phyloP scores from a whole-genome alignment of 2,888 invertebrate genomes.

The Spisula solida region DNA sequence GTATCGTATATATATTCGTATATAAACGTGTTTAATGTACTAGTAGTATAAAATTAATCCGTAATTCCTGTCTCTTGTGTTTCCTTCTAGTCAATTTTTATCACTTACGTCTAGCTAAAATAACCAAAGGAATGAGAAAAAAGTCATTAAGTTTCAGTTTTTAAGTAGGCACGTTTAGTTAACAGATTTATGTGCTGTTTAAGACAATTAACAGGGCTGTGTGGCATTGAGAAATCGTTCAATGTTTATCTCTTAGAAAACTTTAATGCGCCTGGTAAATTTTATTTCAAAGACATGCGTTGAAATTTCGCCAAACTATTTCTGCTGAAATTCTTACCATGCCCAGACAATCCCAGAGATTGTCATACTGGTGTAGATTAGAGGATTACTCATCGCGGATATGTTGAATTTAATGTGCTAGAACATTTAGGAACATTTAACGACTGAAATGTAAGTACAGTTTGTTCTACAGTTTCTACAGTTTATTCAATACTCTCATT shows the following conservation, averaged over 20 bases:
- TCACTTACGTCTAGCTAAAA: not conserved
- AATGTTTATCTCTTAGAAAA: not conserved
- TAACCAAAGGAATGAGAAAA: not conserved
- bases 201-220: not conserved
- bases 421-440: conserved; percentile 3
- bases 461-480: no score
- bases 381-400: not conserved
- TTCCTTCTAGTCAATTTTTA: not conserved
- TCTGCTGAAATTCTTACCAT: not conserved
- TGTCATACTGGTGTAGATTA: not conserved
- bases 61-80: not conserved
- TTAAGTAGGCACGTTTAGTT: not conserved
- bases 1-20: not conserved
- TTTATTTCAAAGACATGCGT: conserved; percentile 21
- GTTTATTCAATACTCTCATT: no score
- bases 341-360: conserved; percentile 4
- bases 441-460: not conserved
- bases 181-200: not conserved
- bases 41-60: not conserved
- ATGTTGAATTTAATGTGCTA: not conserved
- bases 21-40: not conserved
- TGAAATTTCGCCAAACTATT: conserved; percentile 16
- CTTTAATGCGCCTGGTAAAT: not conserved
- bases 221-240: not conserved
- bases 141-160: not conserved